Percentiles rank a stretch among this genome's conserved stretches.
These are phyloP conservation scores for Drosophila eugracilis DNA, from an alignment of 1,140 invertebrate genomes.

Conservation along the genomic window DNA sequence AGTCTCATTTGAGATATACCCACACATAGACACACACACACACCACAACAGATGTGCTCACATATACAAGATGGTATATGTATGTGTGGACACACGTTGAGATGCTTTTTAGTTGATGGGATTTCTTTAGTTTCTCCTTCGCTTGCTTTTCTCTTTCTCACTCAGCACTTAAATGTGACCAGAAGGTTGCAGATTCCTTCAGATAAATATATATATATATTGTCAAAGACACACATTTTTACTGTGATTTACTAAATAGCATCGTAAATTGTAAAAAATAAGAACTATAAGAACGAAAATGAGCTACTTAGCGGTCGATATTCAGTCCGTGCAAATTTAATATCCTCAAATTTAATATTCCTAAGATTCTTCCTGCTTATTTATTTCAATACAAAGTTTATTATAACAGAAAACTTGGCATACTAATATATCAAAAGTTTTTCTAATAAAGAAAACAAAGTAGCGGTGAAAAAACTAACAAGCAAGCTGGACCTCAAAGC, in stretches of 20 bases:
- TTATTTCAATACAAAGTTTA: no score
- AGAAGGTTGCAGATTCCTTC: slow-evolving; percentile 35
- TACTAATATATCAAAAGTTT: no score
- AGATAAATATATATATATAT: slow-evolving; percentile 20
- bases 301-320: not conserved
- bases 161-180: slow-evolving; percentile 53
- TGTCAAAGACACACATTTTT: slow-evolving; percentile 33
- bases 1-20: slow-evolving; percentile 69
- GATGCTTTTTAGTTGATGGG: slow-evolving; percentile 82
- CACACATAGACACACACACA: slow-evolving; percentile 22
- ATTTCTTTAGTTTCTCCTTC: slow-evolving; percentile 73
- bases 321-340: not conserved
- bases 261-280: slow-evolving; percentile 5
- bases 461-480: not conserved
- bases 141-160: slow-evolving; percentile 25
- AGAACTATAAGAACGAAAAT: not conserved
- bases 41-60: not conserved
- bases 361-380: no score
- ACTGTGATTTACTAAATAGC: slow-evolving; percentile 5
- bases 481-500: no score
- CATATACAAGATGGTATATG: slow-evolving; percentile 13
- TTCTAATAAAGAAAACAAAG: no score
- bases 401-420: no score
- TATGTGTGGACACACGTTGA: slow-evolving; percentile 65
- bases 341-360: no score